phyloP scores from a whole-genome alignment of 2,888 invertebrate species.

The Acanthosepion pharaonis region DNA sequence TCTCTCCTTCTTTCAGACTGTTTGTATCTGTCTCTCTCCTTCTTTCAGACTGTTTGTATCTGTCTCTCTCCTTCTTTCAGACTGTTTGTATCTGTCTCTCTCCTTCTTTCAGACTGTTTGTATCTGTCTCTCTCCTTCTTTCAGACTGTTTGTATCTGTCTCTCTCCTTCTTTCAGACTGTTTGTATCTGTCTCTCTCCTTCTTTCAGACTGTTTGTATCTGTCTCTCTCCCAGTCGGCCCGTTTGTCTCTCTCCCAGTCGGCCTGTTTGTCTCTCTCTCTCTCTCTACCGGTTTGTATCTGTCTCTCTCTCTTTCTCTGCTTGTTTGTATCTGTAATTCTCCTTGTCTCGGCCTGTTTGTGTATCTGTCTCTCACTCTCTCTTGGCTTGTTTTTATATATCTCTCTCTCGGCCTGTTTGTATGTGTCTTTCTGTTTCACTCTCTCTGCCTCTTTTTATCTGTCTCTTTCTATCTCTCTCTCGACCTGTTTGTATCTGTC shows the following conservation, averaged over 20 bases:
- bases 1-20: not conserved
- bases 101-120: not conserved
- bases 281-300: not conserved
- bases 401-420: too few species aligned
- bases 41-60: not conserved
- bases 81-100: not conserved
- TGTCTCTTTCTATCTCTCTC: too few species aligned
- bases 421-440: too few species aligned
- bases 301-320: not conserved
- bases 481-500: too few species aligned
- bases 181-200: not conserved
- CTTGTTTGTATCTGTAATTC: too few species aligned
- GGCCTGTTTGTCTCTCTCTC: not conserved
- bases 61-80: not conserved
- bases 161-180: not conserved
- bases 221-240: not conserved
- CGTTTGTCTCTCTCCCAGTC: not conserved
- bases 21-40: not conserved
- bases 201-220: not conserved
- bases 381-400: too few species aligned
- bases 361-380: too few species aligned
- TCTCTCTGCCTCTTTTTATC: too few species aligned
- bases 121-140: not conserved
- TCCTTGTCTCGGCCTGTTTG: too few species aligned
- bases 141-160: not conserved